These are phyloP conservation scores for Anoplophora glabripennis DNA, from an alignment of 1,140 invertebrate species.

Conservation along the genomic window DNA sequence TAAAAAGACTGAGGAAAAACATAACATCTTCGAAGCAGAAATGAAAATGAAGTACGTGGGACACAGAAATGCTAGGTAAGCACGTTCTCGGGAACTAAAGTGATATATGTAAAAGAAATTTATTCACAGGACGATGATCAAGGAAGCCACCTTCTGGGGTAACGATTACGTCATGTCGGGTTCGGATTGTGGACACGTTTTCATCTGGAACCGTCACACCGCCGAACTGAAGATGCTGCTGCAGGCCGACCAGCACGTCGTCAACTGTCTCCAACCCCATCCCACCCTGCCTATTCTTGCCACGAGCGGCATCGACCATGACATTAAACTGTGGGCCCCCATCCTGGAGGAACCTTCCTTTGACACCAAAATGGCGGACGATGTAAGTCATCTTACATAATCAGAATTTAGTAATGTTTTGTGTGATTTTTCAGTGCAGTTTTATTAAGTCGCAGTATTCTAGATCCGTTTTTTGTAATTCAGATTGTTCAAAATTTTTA, in stretches of 20 bases:
- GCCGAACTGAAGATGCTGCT: conserved; percentile 73
- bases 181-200: conserved; percentile 82
- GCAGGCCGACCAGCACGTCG: conserved; percentile 82
- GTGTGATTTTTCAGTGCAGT: too few relatives aligned
- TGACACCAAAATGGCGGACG: conserved; percentile 64
- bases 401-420: too few relatives aligned
- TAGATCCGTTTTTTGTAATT: too few relatives aligned
- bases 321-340: conserved; percentile 85
- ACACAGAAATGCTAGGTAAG: conserved; percentile 77
- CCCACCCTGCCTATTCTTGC: conserved; percentile 77
- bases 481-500: too few relatives aligned
- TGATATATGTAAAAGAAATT: conserved; percentile 3
- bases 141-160: conserved; percentile 88
- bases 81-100: neutral
- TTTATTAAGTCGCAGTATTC: too few relatives aligned
- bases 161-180: conserved; percentile 79
- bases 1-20: conserved; percentile 23
- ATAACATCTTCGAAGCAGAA: conserved; percentile 44
- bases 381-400: conserved; percentile 56
- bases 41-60: conserved; percentile 74
- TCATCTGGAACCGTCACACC: conserved; percentile 64
- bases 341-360: conserved; percentile 59
- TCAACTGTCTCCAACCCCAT: conserved; percentile 86
- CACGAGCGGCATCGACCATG: conserved; percentile 87
- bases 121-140: conserved; percentile 78